A percentile compares a stretch with the other conserved stretches of the same genome.
Conservation (phyloP, 2,113 vertebrate genomes). For the Cottus gobio region DNA sequence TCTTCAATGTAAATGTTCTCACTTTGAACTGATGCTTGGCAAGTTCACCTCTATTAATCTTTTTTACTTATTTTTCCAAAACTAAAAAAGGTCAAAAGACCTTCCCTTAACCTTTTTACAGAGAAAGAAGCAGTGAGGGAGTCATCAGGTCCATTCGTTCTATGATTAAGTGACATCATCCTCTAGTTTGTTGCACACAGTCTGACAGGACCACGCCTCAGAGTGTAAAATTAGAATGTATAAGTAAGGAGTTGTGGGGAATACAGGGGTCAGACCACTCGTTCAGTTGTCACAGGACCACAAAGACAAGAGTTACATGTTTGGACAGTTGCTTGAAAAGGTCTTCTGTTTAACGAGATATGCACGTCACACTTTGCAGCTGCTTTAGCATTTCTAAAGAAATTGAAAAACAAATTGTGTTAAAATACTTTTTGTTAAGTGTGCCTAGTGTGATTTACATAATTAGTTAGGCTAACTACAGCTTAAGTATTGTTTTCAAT, state of each 20-base stretch:
- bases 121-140: slow-evolving; percentile 1
- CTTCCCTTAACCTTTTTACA: slow-evolving; percentile 3
- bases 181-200: slow-evolving; percentile 69
- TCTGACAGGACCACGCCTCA: slow-evolving; percentile 57
- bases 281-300: slow-evolving; percentile 53
- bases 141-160: slow-evolving; percentile 21
- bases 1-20: not conserved
- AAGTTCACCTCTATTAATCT: slow-evolving; percentile 7
- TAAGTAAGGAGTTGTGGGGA: slow-evolving; percentile 67
- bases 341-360: slow-evolving; percentile 18
- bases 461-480: not conserved
- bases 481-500: not conserved
- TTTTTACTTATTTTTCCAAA: slow-evolving; percentile 49
- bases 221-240: slow-evolving; percentile 74
- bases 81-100: too few species aligned
- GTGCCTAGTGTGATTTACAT: not conserved
- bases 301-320: slow-evolving; percentile 55
- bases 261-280: slow-evolving; percentile 41
- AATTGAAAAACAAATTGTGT: not conserved
- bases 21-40: not conserved
- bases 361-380: slow-evolving; percentile 4
- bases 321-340: slow-evolving; percentile 13
- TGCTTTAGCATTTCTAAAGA: slow-evolving; percentile 2
- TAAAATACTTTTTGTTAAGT: not conserved
- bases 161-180: slow-evolving; percentile 60